Conservation (phyloP, 2,113 vertebrate genomes). For the Acinonyx jubatus region DNA sequence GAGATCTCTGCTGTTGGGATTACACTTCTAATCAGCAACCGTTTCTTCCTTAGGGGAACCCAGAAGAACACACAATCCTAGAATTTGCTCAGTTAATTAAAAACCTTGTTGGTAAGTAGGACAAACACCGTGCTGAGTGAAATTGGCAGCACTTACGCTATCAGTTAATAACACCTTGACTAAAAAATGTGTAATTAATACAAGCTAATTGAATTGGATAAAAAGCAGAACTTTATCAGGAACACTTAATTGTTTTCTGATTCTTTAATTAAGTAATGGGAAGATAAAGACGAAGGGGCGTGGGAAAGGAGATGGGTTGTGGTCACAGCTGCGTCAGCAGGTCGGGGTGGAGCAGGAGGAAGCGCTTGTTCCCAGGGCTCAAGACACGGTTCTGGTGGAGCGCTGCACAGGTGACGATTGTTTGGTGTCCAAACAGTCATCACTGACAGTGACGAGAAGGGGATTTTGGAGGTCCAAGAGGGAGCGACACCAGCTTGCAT, state of each 20-base stretch:
- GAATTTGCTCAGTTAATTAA: constrained; percentile 99
- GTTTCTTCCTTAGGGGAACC: constrained; percentile 92
- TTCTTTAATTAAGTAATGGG: constrained; percentile 58
- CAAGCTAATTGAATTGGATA: constrained; percentile 52
- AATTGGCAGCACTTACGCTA: not conserved
- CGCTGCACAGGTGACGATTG: not conserved
- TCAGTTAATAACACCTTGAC: constrained; percentile 59
- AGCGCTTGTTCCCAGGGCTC: not conserved
- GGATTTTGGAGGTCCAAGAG: not conserved
- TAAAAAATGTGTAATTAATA: constrained; percentile 47
- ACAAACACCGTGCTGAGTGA: constrained; percentile 33
- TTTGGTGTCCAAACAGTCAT: not conserved
- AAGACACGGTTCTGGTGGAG: not conserved
- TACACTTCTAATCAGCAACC: constrained; percentile 34
- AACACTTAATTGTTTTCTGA: constrained; percentile 32
- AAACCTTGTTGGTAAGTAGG: constrained; percentile 95
- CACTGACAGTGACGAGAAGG: accelerated
- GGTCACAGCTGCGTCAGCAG: not conserved
- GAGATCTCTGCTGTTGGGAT: not conserved
- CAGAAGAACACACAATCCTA: constrained; percentile 97
- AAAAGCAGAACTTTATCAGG: constrained; percentile 58
- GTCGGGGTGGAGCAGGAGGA: not conserved
- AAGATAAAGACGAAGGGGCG: not conserved
- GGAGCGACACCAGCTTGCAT: accelerated
- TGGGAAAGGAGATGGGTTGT: not conserved